Evolutionary conservation across 1,140 invertebrate genomes (phyloP).

Genomic region (Ditylenchus dipsaci): DNA sequence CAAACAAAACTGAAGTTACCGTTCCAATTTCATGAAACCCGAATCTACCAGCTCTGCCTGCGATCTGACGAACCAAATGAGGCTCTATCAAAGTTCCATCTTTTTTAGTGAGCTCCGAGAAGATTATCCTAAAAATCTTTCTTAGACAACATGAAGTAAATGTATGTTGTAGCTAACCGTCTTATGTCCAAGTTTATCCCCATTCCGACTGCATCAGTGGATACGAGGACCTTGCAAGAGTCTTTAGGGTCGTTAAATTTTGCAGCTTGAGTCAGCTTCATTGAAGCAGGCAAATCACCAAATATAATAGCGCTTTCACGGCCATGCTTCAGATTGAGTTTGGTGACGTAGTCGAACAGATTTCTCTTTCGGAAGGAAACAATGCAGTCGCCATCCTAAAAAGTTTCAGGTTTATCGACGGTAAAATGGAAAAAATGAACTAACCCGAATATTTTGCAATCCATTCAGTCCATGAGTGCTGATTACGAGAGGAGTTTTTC

Average conservation of each 20-base stretch:
- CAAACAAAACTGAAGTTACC: too few species aligned
- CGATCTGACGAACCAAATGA: neutral
- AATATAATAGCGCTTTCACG: constrained; percentile 87
- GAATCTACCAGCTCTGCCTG: constrained; percentile 81
- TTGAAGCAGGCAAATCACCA: constrained; percentile 67
- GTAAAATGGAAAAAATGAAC: too few species aligned
- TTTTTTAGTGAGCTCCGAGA: neutral
- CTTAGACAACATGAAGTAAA: constrained; percentile 3
- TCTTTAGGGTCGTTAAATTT: constrained; percentile 91
- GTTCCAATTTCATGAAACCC: constrained; percentile 74
- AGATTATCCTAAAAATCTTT: neutral
- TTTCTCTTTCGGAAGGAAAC: constrained; percentile 74
- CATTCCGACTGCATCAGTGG: constrained; percentile 99
- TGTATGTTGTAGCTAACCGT: too few species aligned
- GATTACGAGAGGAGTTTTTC: constrained; percentile 72
- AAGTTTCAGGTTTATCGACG: constrained; percentile 60
- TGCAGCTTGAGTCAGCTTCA: constrained; percentile 87
- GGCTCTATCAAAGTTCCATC: neutral
- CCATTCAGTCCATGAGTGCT: constrained; percentile 71
- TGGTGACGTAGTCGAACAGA: constrained; percentile 33
- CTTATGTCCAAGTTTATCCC: constrained; percentile 79
- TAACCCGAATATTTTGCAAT: constrained; percentile 44
- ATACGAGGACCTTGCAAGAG: constrained; percentile 91
- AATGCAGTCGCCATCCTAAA: constrained; percentile 84
- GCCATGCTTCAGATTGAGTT: constrained; percentile 70